Percentiles rank a stretch among this genome's conserved stretches.
Evolutionary conservation across 2,113 vertebrate species (phyloP).

Genomic region (Monopterus albus): DNA sequence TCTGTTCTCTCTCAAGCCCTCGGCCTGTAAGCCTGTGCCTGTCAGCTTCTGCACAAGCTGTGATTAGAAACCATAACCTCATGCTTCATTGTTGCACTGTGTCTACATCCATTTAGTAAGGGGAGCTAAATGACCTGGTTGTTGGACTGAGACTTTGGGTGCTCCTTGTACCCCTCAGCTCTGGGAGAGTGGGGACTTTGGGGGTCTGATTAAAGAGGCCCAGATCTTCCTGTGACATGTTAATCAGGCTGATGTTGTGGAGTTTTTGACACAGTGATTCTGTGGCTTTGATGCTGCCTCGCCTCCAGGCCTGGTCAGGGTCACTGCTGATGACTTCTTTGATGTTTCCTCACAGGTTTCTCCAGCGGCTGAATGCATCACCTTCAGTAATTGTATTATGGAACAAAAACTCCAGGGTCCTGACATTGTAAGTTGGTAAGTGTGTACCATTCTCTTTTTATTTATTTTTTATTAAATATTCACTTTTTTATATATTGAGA

Average conservation of each 20-base stretch:
- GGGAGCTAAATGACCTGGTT: constrained; percentile 59
- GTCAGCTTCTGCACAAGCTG: constrained; percentile 51
- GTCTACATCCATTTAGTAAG: constrained; percentile 67
- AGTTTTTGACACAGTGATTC: constrained; percentile 42
- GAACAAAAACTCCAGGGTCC: constrained; percentile 39
- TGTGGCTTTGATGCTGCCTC: constrained; percentile 61
- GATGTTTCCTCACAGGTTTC: constrained; percentile 60
- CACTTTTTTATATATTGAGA: no score
- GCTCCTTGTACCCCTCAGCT: constrained; percentile 5
- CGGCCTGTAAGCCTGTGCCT: constrained; percentile 11
- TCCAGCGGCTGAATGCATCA: constrained; percentile 53
- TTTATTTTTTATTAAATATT: no score
- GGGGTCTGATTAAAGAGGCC: constrained; percentile 60
- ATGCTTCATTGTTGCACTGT: constrained; percentile 71
- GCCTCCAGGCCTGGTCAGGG: constrained; percentile 59
- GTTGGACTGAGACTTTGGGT: constrained; percentile 28
- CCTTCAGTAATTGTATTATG: constrained; percentile 31
- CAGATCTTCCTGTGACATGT: constrained; percentile 56
- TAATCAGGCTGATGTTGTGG: constrained; percentile 69
- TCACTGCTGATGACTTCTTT: constrained; percentile 67
- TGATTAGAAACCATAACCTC: constrained; percentile 81
- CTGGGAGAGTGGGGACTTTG: constrained; percentile 26
- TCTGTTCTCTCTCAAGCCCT: constrained; percentile 23
- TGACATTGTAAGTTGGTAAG: constrained; percentile 23
- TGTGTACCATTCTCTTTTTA: constrained; percentile 2